Conservation (phyloP, 2,113 vertebrate genomes). For the Epinephelus lanceolatus region DNA sequence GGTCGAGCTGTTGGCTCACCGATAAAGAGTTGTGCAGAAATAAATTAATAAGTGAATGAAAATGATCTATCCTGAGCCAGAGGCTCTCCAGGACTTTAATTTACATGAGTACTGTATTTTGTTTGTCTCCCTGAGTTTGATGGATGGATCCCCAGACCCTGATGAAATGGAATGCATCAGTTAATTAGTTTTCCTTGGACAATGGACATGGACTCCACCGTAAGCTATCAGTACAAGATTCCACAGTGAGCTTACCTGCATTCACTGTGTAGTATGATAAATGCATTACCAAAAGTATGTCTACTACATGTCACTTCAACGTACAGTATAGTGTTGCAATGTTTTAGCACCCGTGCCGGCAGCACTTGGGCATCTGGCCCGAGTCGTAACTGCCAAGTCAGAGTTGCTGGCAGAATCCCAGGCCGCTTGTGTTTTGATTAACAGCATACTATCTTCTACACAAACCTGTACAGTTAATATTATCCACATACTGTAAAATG, state of each 20-base stretch:
- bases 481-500: not conserved
- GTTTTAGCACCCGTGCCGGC: not conserved
- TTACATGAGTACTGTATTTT: slow-evolving; percentile 83
- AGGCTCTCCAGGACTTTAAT: slow-evolving; percentile 74
- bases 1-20: slow-evolving; percentile 18
- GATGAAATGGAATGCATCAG: slow-evolving; percentile 85
- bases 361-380: slow-evolving; percentile 1
- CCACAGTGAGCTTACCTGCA: slow-evolving; percentile 19
- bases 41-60: slow-evolving; percentile 72
- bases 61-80: slow-evolving; percentile 69
- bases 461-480: slow-evolving; percentile 1
- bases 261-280: not conserved
- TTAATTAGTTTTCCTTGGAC: slow-evolving; percentile 83
- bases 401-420: slow-evolving; percentile 23
- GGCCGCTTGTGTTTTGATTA: slow-evolving; percentile 21
- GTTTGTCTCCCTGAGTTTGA: slow-evolving; percentile 75
- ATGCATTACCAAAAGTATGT: slow-evolving; percentile 2
- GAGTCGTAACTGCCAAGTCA: slow-evolving; percentile 15
- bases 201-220: slow-evolving; percentile 53
- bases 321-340: not conserved
- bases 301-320: not conserved
- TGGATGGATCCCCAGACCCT: slow-evolving; percentile 78
- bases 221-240: slow-evolving; percentile 30
- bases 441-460: not conserved
- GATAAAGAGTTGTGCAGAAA: slow-evolving; percentile 65